Percentiles rank a stretch among this genome's conserved stretches.
Conservation (phyloP, 2,797 vertebrate genomes). For the Pristis pectinata region DNA sequence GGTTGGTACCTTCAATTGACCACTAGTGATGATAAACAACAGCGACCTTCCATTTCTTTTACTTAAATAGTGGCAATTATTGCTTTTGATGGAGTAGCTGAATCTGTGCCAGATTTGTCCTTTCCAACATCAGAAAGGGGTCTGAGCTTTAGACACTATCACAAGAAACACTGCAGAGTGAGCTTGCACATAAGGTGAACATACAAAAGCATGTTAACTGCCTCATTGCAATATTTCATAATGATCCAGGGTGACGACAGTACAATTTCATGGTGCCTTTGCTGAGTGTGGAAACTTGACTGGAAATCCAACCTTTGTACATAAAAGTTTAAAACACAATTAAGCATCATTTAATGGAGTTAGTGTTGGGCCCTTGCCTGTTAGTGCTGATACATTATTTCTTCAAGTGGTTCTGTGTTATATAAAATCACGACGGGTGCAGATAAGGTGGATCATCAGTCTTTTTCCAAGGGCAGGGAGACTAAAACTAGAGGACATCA, state of each 20-base stretch:
- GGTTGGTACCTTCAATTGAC: background rate
- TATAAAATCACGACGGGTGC: too few relatives aligned
- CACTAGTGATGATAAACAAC: background rate
- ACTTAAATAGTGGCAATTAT: background rate
- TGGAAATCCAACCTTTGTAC: background rate
- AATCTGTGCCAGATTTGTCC: background rate
- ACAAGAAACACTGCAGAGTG: background rate
- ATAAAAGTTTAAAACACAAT: background rate
- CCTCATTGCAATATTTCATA: background rate
- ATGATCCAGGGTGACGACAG: background rate
- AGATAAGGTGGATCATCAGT: background rate
- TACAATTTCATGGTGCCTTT: background rate
- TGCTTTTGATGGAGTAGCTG: background rate
- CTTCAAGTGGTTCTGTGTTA: background rate
- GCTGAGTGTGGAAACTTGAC: background rate
- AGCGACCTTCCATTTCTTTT: background rate
- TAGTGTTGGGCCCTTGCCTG: background rate
- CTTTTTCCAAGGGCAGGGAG: too few relatives aligned
- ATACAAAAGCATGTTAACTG: background rate
- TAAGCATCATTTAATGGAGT: background rate
- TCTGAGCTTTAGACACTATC: background rate
- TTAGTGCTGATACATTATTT: background rate
- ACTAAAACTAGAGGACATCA: too few relatives aligned
- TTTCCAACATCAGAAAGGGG: background rate
- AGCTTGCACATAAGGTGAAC: background rate